A percentile compares a stretch with the other conserved stretches of the same genome.
Evolutionary conservation across 2,888 invertebrate genomes (phyloP).

Genomic region (Rhamphomyia laevipes): DNA sequence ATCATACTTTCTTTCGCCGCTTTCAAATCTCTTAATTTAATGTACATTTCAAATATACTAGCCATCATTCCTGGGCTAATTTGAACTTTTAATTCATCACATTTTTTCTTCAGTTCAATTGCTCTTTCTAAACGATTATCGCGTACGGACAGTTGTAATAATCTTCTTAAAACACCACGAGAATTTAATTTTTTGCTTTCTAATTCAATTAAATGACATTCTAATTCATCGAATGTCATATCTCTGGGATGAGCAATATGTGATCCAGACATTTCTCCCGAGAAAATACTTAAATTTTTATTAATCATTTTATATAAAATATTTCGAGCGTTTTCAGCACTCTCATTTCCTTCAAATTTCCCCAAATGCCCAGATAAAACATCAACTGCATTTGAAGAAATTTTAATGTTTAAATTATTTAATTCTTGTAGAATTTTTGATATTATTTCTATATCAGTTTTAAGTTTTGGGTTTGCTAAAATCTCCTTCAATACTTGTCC

Average conservation of each 20-base stretch:
- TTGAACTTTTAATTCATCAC: conserved; percentile 42
- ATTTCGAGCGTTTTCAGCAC: conserved; percentile 14
- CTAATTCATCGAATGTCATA: conserved; percentile 51
- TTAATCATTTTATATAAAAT: conserved; percentile 36
- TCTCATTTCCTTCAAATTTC: conserved; percentile 9
- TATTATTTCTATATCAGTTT: conserved; percentile 36
- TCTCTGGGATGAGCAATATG: conserved; percentile 45
- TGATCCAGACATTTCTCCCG: conserved; percentile 17
- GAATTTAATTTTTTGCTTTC: conserved; percentile 53
- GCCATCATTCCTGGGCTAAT: conserved; percentile 56
- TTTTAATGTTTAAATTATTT: conserved; percentile 27
- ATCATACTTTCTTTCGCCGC: conserved; percentile 42
- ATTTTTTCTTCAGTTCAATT: conserved; percentile 42
- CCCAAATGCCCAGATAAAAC: conserved; percentile 32
- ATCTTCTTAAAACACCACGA: conserved; percentile 49
- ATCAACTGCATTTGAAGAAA: conserved; percentile 41
- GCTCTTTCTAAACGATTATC: conserved; percentile 45
- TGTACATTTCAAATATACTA: conserved; percentile 47
- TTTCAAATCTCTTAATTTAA: conserved; percentile 43
- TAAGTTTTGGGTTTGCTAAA: conserved; percentile 37
- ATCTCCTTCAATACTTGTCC: conserved; percentile 45
- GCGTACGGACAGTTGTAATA: conserved; percentile 47
- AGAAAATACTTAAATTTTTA: conserved; percentile 25
- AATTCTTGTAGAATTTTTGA: conserved; percentile 38
- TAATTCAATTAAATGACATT: conserved; percentile 52